Conservation (phyloP, 1,140 invertebrate genomes). For the Drosophila sp. region DNA sequence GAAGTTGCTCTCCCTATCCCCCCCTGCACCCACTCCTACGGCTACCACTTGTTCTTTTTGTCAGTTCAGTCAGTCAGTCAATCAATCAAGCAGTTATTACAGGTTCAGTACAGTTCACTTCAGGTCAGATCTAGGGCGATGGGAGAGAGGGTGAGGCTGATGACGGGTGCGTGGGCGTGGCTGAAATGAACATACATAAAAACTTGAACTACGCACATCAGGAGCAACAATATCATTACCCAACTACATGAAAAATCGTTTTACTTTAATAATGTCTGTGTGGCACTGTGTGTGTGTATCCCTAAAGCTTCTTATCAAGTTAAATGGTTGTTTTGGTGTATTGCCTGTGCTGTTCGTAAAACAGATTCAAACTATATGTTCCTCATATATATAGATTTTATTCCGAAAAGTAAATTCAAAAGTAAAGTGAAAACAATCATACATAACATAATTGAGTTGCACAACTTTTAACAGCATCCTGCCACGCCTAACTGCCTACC, state of each 20-base stretch:
- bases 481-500: constrained; percentile 10
- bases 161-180: background rate
- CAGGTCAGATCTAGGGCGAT: background rate
- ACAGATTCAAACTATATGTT: constrained; percentile 16
- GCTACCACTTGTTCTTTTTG: constrained; percentile 1
- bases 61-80: constrained; percentile 4
- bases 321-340: constrained; percentile 30
- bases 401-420: background rate
- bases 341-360: background rate
- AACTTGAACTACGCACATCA: constrained; percentile 31
- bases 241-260: constrained; percentile 70
- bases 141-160: background rate
- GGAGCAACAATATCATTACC: constrained; percentile 16
- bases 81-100: constrained; percentile 52
- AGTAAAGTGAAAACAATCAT: constrained; percentile 41
- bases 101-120: constrained; percentile 15
- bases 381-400: constrained; percentile 32
- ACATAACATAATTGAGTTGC: constrained; percentile 60
- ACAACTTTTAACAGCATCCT: constrained; percentile 38
- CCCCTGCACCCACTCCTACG: background rate
- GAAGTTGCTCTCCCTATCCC: background rate
- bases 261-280: constrained; percentile 35
- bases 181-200: constrained; percentile 39
- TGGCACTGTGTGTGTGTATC: constrained; percentile 10
- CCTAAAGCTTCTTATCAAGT: constrained; percentile 25